These are phyloP conservation scores for Ivindomyrus marchei DNA, from an alignment of 2,113 vertebrate species.

Conservation along the genomic window DNA sequence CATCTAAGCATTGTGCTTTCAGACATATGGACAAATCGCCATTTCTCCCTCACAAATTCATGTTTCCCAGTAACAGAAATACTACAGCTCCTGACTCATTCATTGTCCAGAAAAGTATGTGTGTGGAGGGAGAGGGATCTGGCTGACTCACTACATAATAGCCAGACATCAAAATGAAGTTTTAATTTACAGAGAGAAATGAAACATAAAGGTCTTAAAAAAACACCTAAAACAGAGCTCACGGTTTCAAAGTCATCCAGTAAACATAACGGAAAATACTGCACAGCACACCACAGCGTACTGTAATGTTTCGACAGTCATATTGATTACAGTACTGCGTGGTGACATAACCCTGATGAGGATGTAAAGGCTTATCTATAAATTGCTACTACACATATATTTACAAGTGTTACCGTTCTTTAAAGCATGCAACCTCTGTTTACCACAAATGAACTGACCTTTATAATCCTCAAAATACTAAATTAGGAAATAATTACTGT, in stretches of 20 bases:
- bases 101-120: background rate
- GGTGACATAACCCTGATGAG: background rate
- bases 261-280: background rate
- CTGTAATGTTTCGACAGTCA: background rate
- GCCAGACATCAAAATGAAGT: background rate
- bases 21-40: background rate
- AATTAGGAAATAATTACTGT: background rate
- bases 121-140: background rate
- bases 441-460: background rate
- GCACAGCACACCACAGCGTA: background rate
- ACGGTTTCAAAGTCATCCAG: background rate
- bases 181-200: background rate
- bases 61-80: background rate
- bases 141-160: background rate
- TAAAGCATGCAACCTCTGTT: background rate
- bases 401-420: background rate
- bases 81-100: background rate
- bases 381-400: background rate
- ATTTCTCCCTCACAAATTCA: background rate
- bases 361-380: background rate
- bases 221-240: background rate
- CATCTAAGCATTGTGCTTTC: background rate
- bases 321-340: background rate
- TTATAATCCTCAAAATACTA: conserved; percentile 1
- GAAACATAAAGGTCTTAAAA: background rate